Evolutionary conservation across 2,888 invertebrate genomes (phyloP).

Genomic region (Gymnoscelis rufifasciata): DNA sequence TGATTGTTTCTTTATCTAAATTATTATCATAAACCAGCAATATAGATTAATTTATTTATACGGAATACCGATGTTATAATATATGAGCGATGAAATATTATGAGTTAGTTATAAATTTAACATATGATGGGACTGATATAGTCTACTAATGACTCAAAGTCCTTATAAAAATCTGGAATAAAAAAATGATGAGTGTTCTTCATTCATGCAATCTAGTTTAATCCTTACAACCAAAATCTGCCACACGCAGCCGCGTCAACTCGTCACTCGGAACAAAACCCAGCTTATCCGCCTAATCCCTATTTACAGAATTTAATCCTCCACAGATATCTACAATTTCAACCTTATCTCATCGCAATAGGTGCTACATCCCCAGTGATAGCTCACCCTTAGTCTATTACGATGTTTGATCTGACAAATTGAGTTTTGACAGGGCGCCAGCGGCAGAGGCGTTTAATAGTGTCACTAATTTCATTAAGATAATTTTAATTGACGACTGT

Average conservation of each 20-base stretch:
- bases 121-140: too few species aligned
- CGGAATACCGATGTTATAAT: too few species aligned
- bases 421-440: slow-evolving; percentile 75
- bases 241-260: slow-evolving; percentile 66
- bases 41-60: too few species aligned
- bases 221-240: slow-evolving; percentile 48
- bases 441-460: slow-evolving; percentile 55
- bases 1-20: too few species aligned
- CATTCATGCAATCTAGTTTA: slow-evolving; percentile 3
- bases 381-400: slow-evolving; percentile 56
- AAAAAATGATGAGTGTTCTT: not conserved
- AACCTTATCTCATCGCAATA: slow-evolving; percentile 50
- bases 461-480: slow-evolving; percentile 43
- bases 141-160: too few species aligned
- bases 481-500: slow-evolving; percentile 49
- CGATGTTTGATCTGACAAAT: slow-evolving; percentile 75
- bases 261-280: slow-evolving; percentile 63
- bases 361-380: slow-evolving; percentile 35
- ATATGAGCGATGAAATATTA: too few species aligned
- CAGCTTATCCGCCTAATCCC: slow-evolving; percentile 74
- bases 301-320: slow-evolving; percentile 78
- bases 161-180: not conserved
- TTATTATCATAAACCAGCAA: too few species aligned
- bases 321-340: slow-evolving; percentile 39
- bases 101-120: too few species aligned